Evolutionary conservation across 1,140 invertebrate species (phyloP).

Genomic region (Diuraphis noxia): DNA sequence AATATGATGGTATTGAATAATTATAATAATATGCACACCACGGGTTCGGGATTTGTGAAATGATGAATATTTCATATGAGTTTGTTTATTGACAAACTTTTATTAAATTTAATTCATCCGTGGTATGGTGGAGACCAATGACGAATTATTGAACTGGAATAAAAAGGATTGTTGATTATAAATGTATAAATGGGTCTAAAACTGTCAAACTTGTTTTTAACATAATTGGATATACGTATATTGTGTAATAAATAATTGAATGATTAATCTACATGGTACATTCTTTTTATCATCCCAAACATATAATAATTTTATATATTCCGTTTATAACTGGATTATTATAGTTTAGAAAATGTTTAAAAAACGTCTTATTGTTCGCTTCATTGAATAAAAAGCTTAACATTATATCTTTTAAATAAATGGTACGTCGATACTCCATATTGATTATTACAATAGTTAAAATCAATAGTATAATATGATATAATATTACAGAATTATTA

Average conservation of each 20-base stretch:
- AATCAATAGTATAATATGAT: no score
- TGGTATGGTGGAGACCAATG: neutral
- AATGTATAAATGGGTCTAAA: neutral
- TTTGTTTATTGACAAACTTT: neutral
- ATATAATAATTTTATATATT: neutral
- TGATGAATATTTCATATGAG: neutral
- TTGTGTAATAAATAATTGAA: neutral
- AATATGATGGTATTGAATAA: neutral
- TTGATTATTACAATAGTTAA: neutral
- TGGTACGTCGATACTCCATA: neutral
- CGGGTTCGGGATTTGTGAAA: neutral
- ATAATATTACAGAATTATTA: neutral
- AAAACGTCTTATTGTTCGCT: neutral
- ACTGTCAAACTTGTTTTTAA: constrained; percentile 1
- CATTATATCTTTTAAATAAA: neutral
- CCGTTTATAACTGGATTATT: neutral
- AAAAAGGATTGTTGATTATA: neutral
- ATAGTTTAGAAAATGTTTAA: neutral
- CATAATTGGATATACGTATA: neutral
- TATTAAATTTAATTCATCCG: neutral
- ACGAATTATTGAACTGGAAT: neutral
- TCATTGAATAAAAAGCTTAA: neutral
- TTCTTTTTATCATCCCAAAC: neutral
- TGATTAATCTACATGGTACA: neutral
- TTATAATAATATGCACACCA: neutral